Evolutionary conservation across 2,797 vertebrate species (phyloP), one percentile per base, ranked within the genome.

Genomic region (Macroramphosus scolopax): DNA sequence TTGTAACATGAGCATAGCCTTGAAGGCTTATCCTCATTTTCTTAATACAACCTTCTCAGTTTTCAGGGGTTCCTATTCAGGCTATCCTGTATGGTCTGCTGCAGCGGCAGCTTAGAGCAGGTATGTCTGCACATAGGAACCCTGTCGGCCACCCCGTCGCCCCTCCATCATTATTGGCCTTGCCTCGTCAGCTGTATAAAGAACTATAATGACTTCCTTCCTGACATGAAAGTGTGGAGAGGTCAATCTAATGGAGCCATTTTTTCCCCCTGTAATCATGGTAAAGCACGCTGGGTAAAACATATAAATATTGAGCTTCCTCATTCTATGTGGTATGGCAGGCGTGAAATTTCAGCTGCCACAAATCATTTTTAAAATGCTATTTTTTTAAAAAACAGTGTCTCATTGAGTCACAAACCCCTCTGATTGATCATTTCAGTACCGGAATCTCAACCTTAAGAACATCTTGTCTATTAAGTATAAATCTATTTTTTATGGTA

Each of bases 141-240:
- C 13, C 26, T 20, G 65, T 28, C 29, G 56, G 34, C 33, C 51
- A 31, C 18, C 33, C 6, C 33, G 36, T 36, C 53, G 30, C 22
- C 61, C 65, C 70, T 55, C 59, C 32, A 9, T 54, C 82, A 43
- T 68, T 80, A 72, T 56, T 78, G 76, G 71, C 77, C 64, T 78
- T 70, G 71, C 81, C 75, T 77, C 62, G 65, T 88, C 84, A 81
- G 87, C 87, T 87, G 83, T 81, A 76, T 83, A 87, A 84, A 83
- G 77, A 75, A 69, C 81, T 78, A 46, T 83, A 89, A 91, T 87
- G 73, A 84, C 84, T 90, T 90, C 87, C 87, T 89, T 89, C 89
- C 88, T 88, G 82, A 84, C 84, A 83, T 87, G 63, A 88, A 87
- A 80, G 75, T 61, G 80, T 74, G 67, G 33, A 66, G 73, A 78